phyloP scores from a whole-genome alignment of 30 jellyfish, hydroid and myxozoan species.

The Aurelia sp. region DNA sequence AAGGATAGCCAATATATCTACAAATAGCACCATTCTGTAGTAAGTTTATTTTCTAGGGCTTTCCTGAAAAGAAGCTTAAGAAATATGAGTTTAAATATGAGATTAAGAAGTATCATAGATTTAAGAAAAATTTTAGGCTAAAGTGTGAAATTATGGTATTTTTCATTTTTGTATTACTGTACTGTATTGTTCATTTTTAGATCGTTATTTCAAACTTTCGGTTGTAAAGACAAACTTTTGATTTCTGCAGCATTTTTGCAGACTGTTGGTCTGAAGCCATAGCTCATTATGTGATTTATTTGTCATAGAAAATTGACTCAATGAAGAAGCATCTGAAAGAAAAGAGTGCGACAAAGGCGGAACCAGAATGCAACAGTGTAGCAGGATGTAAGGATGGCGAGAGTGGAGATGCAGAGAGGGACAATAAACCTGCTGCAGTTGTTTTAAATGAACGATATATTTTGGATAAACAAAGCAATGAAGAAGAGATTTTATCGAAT shows the following conservation, averaged over 20 bases:
- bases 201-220: too few species aligned
- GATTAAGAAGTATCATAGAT: too few species aligned
- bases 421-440: not conserved
- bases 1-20: too few species aligned
- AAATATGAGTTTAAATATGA: too few species aligned
- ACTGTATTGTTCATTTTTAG: too few species aligned
- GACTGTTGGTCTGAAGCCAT: not conserved
- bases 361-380: not conserved
- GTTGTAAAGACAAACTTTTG: too few species aligned
- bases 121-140: too few species aligned
- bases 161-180: too few species aligned
- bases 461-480: constrained; percentile 25
- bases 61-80: too few species aligned
- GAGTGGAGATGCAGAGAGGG: not conserved
- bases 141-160: too few species aligned
- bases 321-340: constrained; percentile 8
- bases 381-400: not conserved
- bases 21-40: too few species aligned
- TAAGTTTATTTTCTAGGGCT: too few species aligned
- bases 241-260: not conserved
- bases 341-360: constrained; percentile 1
- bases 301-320: constrained; percentile 45
- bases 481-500: constrained; percentile 49
- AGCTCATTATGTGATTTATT: not conserved
- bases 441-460: constrained; percentile 53